A percentile compares a stretch with the other conserved stretches of the same genome.
Evolutionary conservation across 2,888 invertebrate species (phyloP).

Genomic region (Tipula helvola): DNA sequence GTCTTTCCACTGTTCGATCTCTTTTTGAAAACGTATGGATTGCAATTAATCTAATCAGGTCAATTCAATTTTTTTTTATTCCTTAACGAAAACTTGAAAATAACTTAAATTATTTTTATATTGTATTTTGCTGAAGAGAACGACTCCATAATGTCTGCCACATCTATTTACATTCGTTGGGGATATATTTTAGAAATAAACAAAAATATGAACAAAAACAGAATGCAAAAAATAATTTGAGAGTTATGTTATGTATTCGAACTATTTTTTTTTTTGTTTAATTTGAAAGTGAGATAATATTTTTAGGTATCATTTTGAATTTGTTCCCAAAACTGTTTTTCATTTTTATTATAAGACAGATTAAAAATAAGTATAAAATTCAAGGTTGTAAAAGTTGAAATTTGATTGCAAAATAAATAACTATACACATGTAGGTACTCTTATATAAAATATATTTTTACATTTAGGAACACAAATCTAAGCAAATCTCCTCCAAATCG

Average conservation of each 20-base stretch:
- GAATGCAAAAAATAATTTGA: neutral
- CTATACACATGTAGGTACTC: too few species aligned
- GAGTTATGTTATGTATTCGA: neutral
- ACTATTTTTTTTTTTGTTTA: neutral
- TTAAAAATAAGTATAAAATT: neutral
- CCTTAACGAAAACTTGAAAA: neutral
- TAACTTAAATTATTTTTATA: neutral
- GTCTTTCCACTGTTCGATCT: neutral
- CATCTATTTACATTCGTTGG: neutral
- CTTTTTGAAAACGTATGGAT: neutral
- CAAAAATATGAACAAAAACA: neutral
- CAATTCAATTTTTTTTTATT: neutral
- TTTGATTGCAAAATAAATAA: neutral
- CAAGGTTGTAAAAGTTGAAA: neutral
- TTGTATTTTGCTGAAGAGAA: neutral
- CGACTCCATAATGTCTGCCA: neutral
- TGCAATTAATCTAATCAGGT: neutral
- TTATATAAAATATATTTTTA: too few species aligned
- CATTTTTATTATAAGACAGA: neutral
- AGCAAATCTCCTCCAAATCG: neutral
- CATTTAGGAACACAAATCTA: neutral
- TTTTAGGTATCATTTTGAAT: neutral
- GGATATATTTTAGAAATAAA: neutral
- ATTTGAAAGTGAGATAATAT: neutral
- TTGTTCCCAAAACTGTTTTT: neutral